These are phyloP conservation scores for Baryphthengus martii DNA, from an alignment of 2,113 vertebrate species.

Conservation along the genomic window DNA sequence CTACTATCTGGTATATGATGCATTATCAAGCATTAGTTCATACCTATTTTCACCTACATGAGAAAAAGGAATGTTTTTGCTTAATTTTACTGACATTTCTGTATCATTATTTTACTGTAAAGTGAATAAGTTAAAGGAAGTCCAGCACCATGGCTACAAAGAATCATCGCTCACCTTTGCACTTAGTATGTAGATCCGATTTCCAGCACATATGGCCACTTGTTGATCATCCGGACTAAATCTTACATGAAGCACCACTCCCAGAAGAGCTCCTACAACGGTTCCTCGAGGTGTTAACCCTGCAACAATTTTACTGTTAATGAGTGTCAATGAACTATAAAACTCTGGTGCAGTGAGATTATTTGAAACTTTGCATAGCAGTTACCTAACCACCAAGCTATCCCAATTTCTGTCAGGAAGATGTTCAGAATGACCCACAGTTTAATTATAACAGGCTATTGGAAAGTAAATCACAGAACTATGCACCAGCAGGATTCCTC, in stretches of 20 bases:
- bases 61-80: not conserved
- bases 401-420: not conserved
- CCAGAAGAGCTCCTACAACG: slow-evolving; percentile 76
- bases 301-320: slow-evolving; percentile 38
- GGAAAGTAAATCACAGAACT: not conserved
- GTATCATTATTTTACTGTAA: not conserved
- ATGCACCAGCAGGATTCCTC: not conserved
- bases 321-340: not conserved
- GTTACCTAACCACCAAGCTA: not conserved
- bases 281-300: slow-evolving; percentile 75
- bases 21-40: not conserved
- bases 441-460: not conserved
- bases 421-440: not conserved
- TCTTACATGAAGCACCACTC: slow-evolving; percentile 75
- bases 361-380: not conserved
- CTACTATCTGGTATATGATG: not conserved
- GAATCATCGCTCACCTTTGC: slow-evolving; percentile 71
- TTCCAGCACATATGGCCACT: slow-evolving; percentile 77
- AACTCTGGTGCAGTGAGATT: not conserved
- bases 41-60: not conserved
- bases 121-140: not conserved
- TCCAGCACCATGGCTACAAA: not conserved
- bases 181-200: slow-evolving; percentile 72
- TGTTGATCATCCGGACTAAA: slow-evolving; percentile 76
- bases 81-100: not conserved